These are phyloP conservation scores for Chlamydotis undulata DNA, from an alignment of 2,113 vertebrate species.

Conservation along the genomic window DNA sequence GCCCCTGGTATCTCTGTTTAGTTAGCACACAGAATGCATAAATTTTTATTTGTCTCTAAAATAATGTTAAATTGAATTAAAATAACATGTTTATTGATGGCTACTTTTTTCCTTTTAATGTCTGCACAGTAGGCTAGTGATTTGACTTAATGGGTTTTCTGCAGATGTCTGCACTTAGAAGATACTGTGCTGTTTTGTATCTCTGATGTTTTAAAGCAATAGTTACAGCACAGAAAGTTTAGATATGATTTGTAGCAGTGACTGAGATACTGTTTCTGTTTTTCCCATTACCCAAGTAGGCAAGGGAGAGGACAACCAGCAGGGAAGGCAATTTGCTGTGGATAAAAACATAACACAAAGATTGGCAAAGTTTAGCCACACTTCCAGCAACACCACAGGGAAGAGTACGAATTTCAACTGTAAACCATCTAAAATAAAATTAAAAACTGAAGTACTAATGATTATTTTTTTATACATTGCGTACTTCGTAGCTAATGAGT, in stretches of 20 bases:
- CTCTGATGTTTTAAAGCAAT: neutral
- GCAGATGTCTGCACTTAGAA: neutral
- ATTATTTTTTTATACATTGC: neutral
- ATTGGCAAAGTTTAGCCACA: neutral
- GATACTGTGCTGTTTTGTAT: neutral
- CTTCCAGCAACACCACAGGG: neutral
- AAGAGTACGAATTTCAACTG: neutral
- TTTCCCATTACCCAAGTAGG: neutral
- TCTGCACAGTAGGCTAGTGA: neutral
- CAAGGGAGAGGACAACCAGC: neutral
- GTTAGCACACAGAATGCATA: constrained; percentile 15
- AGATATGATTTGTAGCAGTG: neutral
- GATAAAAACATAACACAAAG: neutral
- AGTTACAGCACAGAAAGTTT: neutral
- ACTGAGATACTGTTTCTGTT: neutral
- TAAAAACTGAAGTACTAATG: fast-evolving
- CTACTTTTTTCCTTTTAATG: neutral
- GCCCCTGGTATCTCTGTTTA: constrained; percentile 32
- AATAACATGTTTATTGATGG: constrained; percentile 44
- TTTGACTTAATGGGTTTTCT: constrained; percentile 13
- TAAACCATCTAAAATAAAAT: neutral
- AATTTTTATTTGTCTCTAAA: constrained; percentile 46
- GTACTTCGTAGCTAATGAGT: neutral
- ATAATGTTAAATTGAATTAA: constrained; percentile 53
- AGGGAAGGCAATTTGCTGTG: neutral